phyloP scores from a whole-genome alignment of 2,888 invertebrate genomes.

The Xanthorhoe designata region DNA sequence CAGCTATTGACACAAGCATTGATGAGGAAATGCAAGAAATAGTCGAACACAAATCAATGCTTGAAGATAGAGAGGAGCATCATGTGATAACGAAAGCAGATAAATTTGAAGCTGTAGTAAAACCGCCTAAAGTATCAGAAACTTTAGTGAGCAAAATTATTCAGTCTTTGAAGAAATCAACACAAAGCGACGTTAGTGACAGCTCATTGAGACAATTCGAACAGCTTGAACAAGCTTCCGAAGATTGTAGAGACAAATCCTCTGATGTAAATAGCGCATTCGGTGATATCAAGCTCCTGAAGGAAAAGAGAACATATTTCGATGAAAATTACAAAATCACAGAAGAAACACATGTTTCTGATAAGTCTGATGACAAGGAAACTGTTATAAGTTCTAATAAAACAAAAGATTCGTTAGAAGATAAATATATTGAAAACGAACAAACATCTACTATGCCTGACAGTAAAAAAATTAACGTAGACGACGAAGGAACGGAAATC shows the following conservation, averaged over 20 bases:
- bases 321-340: constrained; percentile 16
- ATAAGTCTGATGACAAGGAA: constrained; percentile 11
- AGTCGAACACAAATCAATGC: constrained; percentile 28
- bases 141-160: constrained; percentile 59
- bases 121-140: constrained; percentile 41
- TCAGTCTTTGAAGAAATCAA: constrained; percentile 52
- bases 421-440: constrained; percentile 3
- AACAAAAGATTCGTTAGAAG: constrained; percentile 20
- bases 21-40: constrained; percentile 31
- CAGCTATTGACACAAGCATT: constrained; percentile 24
- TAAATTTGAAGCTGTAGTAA: not conserved
- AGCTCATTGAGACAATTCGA: constrained; percentile 66
- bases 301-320: constrained; percentile 54
- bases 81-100: not conserved
- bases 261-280: constrained; percentile 44
- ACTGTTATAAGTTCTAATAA: constrained; percentile 26
- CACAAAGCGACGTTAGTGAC: constrained; percentile 50
- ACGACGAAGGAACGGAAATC: constrained; percentile 21
- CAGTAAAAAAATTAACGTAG: not conserved
- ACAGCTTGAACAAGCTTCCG: constrained; percentile 57
- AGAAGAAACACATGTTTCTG: constrained; percentile 8
- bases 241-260: constrained; percentile 26
- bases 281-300: constrained; percentile 52
- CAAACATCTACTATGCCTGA: not conserved
- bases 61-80: constrained; percentile 12